These are phyloP conservation scores for Acromyrmex heyeri DNA, from an alignment of 1,140 invertebrate genomes.

Conservation along the genomic window DNA sequence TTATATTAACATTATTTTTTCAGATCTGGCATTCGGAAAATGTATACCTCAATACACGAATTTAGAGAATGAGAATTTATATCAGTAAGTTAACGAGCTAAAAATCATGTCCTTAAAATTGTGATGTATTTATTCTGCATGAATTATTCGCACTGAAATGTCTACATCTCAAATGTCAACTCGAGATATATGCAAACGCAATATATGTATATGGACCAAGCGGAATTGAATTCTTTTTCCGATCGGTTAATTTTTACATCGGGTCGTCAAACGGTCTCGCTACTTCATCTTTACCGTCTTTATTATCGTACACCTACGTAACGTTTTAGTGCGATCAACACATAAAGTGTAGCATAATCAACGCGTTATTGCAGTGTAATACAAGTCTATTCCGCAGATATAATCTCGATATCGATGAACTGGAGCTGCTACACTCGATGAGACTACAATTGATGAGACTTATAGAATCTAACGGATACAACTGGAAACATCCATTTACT, in stretches of 20 bases:
- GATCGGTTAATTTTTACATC: constrained; percentile 39
- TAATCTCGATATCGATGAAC: constrained; percentile 88
- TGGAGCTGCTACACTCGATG: constrained; percentile 87
- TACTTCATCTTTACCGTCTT: constrained; percentile 34
- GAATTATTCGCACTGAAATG: background rate
- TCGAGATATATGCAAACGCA: background rate
- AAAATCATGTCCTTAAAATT: constrained; percentile 16
- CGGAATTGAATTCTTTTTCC: background rate
- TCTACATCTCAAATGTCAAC: constrained; percentile 12
- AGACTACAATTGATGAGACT: constrained; percentile 90
- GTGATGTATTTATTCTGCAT: background rate
- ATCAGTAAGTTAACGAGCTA: constrained; percentile 86
- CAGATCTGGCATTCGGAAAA: constrained; percentile 94
- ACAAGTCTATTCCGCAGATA: constrained; percentile 85
- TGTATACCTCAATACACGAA: constrained; percentile 90
- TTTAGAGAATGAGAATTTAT: constrained; percentile 88
- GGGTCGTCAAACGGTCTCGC: constrained; percentile 35
- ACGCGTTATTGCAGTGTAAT: background rate
- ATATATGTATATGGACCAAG: constrained; percentile 9
- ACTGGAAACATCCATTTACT: constrained; percentile 93
- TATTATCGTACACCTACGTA: constrained; percentile 11
- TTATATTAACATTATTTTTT: constrained; percentile 65
- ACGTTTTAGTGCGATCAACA: constrained; percentile 21
- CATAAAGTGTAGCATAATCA: background rate
- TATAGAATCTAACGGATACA: constrained; percentile 89